Evolutionary conservation across 23 tunicate species (phyloP), one percentile per base, ranked within the genome.

Genomic region (Ascidia mentula): DNA sequence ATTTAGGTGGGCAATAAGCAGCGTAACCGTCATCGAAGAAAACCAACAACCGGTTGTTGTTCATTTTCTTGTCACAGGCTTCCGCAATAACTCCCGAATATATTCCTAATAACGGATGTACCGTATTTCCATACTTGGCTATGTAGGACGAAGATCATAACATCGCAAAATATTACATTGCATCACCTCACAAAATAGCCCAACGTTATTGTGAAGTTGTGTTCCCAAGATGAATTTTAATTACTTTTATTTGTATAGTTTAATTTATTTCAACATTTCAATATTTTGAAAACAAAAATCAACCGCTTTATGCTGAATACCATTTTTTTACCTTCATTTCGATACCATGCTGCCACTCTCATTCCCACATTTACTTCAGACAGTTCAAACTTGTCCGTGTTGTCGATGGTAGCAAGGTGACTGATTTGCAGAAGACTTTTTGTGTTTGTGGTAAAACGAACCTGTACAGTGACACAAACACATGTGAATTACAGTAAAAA

Each of bases 21-120:
- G 97, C 92, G 69, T 92, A 92, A 6, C 97, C 97, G 75, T 92
- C 97, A 36, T 92, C 97, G 45, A 82, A 92, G 74, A 92, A 92
- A 17, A 92, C 46, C 73, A 92, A 69, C 40, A 39, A 82, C 18
- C 97, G 91, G 36, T 83, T 75, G 33, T 46, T 74, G 71, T 91
- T 91, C 22, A 72, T 77, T 38, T 74, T 74, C 34, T 72, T 28
- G 59, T 87, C 91, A 2, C 88, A 74, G 12, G 85, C 77, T 53
- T 92, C 97, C 7, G 97, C 97, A 5, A 92, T 81, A 0, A 92
- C 82, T 0, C 92, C 97, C 69, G 92, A 87, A 74, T 73, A 92
- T 6, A 92, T 74, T 12, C 97, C 90, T 86, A 74, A 4, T 4
- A 22, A 38, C n/a, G 24, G 18, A 69, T 17, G 73, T 22, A 69